A percentile compares a stretch with the other conserved stretches of the same genome.
phyloP scores from a whole-genome alignment of 2,888 invertebrate genomes.

The Formica aserva region DNA sequence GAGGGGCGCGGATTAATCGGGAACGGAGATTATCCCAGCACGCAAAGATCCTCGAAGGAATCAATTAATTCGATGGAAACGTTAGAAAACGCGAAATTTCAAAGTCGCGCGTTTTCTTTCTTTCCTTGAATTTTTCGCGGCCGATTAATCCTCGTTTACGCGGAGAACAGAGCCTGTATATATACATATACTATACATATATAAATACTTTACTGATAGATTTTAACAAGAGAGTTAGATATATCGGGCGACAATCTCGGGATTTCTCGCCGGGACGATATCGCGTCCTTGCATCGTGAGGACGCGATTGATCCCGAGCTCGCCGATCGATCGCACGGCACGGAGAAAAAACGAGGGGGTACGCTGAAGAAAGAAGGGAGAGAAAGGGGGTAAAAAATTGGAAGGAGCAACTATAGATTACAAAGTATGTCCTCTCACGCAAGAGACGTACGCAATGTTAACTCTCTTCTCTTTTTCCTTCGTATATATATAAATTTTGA shows the following conservation, averaged over 20 bases:
- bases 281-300: not conserved
- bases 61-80: slow-evolving; percentile 8
- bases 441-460: slow-evolving; percentile 25
- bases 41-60: not conserved
- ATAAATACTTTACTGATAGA: slow-evolving; percentile 69
- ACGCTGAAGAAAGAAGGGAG: no score
- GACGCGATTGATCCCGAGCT: no score
- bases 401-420: slow-evolving; percentile 41
- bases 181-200: slow-evolving; percentile 65
- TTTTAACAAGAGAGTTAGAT: slow-evolving; percentile 64
- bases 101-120: not conserved
- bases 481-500: slow-evolving; percentile 36
- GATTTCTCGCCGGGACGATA: not conserved
- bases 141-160: slow-evolving; percentile 31
- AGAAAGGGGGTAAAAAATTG: not conserved
- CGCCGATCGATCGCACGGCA: not conserved
- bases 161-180: slow-evolving; percentile 32
- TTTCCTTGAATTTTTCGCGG: not conserved
- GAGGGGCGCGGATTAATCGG: slow-evolving; percentile 28
- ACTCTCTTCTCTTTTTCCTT: slow-evolving; percentile 13
- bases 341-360: not conserved
- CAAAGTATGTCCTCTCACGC: slow-evolving; percentile 39
- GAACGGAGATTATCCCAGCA: not conserved
- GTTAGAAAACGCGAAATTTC: slow-evolving; percentile 9
- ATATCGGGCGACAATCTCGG: not conserved